phyloP scores from a whole-genome alignment of 2,797 vertebrate species.

The Glyptemys insculpta region DNA sequence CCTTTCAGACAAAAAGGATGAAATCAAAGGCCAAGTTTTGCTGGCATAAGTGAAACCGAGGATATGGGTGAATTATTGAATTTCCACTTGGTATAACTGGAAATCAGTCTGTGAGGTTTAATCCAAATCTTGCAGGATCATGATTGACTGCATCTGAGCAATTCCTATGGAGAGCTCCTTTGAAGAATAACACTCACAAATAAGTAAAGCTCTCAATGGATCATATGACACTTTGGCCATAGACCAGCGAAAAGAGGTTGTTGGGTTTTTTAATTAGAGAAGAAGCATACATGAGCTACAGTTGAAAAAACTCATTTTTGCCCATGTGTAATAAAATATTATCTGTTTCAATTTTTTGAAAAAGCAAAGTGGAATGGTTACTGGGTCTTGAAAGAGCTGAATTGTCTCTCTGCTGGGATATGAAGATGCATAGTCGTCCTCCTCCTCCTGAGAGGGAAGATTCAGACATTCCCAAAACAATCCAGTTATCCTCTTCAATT shows the following conservation, averaged over 20 bases:
- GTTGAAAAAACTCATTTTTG: background rate
- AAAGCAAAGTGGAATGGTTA: background rate
- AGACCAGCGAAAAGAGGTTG: background rate
- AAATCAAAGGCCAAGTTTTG: background rate
- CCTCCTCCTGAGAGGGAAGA: background rate
- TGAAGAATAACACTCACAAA: background rate
- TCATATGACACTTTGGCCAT: conserved; percentile 20
- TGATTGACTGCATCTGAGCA: background rate
- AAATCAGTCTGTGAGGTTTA: accelerated
- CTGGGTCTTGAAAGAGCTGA: background rate
- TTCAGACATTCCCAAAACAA: background rate
- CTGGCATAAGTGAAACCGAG: background rate
- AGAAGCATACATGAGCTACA: conserved; percentile 27
- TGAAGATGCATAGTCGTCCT: background rate
- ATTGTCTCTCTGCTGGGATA: background rate
- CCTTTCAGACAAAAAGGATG: conserved; percentile 32
- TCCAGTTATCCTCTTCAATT: background rate
- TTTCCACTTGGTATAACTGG: conserved; percentile 22
- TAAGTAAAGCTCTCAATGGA: conserved; percentile 29
- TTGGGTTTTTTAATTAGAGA: conserved; percentile 33
- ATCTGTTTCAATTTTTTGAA: background rate
- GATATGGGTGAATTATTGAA: conserved; percentile 6
- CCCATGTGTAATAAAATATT: background rate
- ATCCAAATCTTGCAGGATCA: background rate
- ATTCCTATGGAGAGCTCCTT: background rate